Evolutionary conservation across 2,797 vertebrate species (phyloP), one percentile per base, ranked within the genome.

Genomic region (Phrynocephalus guinanensis): DNA sequence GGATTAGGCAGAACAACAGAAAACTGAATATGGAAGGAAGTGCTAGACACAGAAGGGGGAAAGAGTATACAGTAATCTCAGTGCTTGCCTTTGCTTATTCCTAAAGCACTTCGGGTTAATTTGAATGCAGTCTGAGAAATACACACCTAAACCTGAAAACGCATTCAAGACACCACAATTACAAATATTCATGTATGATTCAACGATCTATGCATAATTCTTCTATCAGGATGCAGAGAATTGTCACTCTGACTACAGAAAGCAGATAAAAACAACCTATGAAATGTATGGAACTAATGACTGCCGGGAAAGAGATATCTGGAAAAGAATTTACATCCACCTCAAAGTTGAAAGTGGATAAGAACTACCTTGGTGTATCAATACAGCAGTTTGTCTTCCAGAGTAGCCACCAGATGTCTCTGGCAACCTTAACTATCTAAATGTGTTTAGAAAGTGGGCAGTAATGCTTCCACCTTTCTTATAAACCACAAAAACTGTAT

Each of bases 281-380:
- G n/a, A 87, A 26, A 11, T 75, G 20, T 85, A 8, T 48, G 28
- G 38, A 1, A 24, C 4, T 50, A 1, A 16, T 63, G 86, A 88
- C 86, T 79, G 91, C 86, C 93, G 91, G 86, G 83, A 87, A 92
- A 90, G 86, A 95, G 80, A 48, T 85, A 83, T n/a, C 72, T 44
- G 89, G 8, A 82, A 63, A 67, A 78, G 83, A 60, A 63, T 88
- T 63, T 86, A 3, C 16, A 44, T 28, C 24, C 16, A 77, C 5
- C 28, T 13, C 48, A n/a, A 8, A 44, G 63, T 68, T 13, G 50
- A n/a, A 8, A 44, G 63, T 68, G 68, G 77, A 70, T 33, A 79
- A 38, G 9, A 9, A 44, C 33, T 15, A 22, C 18, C 52, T 73
- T 73, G 52, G 9, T 73, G 26, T 1, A 77, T n/a, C 15, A 84